phyloP scores from a whole-genome alignment of 2,888 invertebrate genomes.

The Drosophila aldrichi region DNA sequence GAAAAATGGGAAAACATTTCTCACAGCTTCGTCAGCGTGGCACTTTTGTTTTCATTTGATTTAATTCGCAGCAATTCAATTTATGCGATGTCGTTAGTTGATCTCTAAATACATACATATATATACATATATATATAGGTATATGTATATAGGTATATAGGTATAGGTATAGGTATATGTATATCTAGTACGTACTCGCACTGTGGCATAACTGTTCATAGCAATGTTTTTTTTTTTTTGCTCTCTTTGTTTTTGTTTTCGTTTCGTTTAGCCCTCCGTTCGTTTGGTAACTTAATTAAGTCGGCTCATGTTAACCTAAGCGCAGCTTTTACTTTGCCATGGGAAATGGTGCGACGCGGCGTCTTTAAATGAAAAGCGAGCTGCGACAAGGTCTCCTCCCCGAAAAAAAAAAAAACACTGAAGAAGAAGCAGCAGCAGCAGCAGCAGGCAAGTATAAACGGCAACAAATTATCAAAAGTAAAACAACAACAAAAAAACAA shows the following conservation, averaged over 20 bases:
- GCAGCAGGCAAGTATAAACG: constrained; percentile 36
- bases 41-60: constrained; percentile 67
- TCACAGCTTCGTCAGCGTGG: constrained; percentile 43
- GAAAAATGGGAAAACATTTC: constrained; percentile 64
- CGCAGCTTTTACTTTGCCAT: constrained; percentile 65
- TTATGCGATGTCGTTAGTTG: constrained; percentile 50
- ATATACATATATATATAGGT: background rate
- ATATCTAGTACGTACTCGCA: background rate
- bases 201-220: constrained; percentile 33
- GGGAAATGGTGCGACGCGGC: constrained; percentile 57
- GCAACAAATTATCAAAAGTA: constrained; percentile 63
- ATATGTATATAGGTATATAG: background rate
- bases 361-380: constrained; percentile 62
- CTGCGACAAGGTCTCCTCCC: constrained; percentile 26
- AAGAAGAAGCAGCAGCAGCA: background rate
- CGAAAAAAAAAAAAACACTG: constrained; percentile 25
- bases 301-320: constrained; percentile 48
- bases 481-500: constrained; percentile 11
- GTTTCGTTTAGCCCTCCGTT: background rate
- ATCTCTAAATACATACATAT: background rate
- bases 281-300: constrained; percentile 59
- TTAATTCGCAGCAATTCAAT: constrained; percentile 69
- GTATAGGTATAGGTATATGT: background rate
- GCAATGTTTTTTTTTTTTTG: constrained; percentile 16
- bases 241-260: background rate